A percentile compares a stretch with the other conserved stretches of the same genome.
Conservation (phyloP, 1,140 invertebrate genomes). For the Pogonomyrmex californicus region DNA sequence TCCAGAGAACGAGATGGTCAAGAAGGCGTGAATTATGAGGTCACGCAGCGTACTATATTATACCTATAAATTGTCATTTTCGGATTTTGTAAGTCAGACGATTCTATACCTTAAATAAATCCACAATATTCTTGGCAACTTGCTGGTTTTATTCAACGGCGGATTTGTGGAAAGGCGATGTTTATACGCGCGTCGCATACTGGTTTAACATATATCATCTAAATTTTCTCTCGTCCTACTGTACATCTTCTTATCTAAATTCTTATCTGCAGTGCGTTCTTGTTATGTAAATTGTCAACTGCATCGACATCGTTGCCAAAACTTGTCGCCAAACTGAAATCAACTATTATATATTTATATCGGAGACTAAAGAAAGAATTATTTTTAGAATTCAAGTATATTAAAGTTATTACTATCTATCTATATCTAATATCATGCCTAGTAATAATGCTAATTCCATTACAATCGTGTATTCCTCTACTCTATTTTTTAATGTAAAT, state of each 20-base stretch:
- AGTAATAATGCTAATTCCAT: neutral
- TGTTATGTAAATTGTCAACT: conserved; percentile 12
- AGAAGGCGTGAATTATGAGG: conserved; percentile 56
- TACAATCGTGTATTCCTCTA: neutral
- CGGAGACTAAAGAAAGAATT: neutral
- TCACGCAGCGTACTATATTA: conserved; percentile 40
- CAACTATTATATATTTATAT: neutral
- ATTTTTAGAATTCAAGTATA: neutral
- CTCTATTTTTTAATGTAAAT: neutral
- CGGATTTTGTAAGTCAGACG: conserved; percentile 47
- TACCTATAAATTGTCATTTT: conserved; percentile 58
- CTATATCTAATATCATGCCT: neutral
- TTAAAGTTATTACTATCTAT: neutral
- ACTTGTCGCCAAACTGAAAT: neutral
- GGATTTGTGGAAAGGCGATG: neutral
- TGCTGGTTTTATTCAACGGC: conserved; percentile 25
- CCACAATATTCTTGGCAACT: conserved; percentile 21
- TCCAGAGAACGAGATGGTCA: conserved; percentile 44
- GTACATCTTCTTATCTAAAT: conserved; percentile 1
- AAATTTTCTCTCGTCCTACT: conserved; percentile 16
- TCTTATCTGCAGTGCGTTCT: neutral
- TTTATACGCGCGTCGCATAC: neutral
- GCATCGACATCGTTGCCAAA: neutral
- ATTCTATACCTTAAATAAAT: conserved; percentile 74
- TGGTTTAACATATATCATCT: conserved; percentile 20